Conservation (phyloP, 2,797 vertebrate species). For the Erithacus rubecula region DNA sequence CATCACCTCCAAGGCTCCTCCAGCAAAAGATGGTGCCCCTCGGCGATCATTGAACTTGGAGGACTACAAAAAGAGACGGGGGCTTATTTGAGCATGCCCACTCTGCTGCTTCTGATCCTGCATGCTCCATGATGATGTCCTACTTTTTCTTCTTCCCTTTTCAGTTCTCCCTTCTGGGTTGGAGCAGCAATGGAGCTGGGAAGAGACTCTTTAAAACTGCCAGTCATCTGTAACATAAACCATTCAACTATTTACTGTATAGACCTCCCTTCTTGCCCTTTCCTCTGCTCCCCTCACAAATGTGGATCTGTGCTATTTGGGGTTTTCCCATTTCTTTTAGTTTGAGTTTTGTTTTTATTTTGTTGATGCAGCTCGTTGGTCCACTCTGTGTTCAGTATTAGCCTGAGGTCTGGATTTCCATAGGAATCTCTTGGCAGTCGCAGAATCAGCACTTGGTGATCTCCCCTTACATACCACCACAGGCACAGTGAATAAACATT, state of each 20-base stretch:
- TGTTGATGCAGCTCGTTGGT: conserved; percentile 72
- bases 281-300: conserved; percentile 66
- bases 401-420: conserved; percentile 71
- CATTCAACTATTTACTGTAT: conserved; percentile 78
- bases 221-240: conserved; percentile 82
- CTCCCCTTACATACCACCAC: conserved; percentile 46
- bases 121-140: conserved; percentile 78
- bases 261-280: conserved; percentile 74
- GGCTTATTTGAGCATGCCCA: conserved; percentile 87
- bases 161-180: conserved; percentile 76
- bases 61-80: conserved; percentile 99
- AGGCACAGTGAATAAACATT: conserved; percentile 64
- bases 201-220: conserved; percentile 79
- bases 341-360: conserved; percentile 65
- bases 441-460: conserved; percentile 64
- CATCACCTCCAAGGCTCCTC: conserved; percentile 93
- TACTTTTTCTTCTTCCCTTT: conserved; percentile 67
- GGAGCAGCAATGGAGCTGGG: conserved; percentile 78
- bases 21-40: conserved; percentile 96
- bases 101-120: conserved; percentile 78
- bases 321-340: conserved; percentile 72
- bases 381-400: conserved; percentile 81
- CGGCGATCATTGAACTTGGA: conserved; percentile 96
- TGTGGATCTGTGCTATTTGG: conserved; percentile 73
- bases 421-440: conserved; percentile 65